Evolutionary conservation across 2,113 vertebrate species (phyloP).

Genomic region (Etheostoma spectabile): DNA sequence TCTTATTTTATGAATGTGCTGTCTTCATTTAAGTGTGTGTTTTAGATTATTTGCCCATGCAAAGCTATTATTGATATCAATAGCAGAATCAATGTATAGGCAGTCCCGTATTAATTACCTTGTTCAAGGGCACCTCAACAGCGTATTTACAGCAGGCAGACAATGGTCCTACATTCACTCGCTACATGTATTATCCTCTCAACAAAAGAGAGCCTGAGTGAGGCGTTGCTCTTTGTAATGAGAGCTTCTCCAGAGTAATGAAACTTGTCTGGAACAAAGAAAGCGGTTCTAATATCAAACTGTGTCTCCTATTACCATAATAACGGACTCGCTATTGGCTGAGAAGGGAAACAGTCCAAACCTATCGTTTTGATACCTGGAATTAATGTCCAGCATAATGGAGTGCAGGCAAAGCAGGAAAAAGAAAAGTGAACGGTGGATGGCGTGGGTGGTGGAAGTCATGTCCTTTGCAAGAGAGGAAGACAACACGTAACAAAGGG

Average conservation of each 20-base stretch:
- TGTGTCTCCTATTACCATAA: slow-evolving; percentile 68
- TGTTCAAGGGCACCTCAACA: slow-evolving; percentile 58
- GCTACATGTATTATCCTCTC: slow-evolving; percentile 51
- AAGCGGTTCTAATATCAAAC: slow-evolving; percentile 68
- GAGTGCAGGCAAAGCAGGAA: slow-evolving; percentile 33
- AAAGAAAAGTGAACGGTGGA: slow-evolving; percentile 1
- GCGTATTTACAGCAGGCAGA: slow-evolving; percentile 50
- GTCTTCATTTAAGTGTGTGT: not conserved
- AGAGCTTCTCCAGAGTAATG: slow-evolving; percentile 70
- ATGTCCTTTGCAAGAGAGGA: slow-evolving; percentile 2
- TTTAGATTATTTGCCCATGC: not conserved
- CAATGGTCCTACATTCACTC: slow-evolving; percentile 41
- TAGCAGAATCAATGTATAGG: not conserved
- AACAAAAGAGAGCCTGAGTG: slow-evolving; percentile 48
- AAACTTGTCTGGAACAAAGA: slow-evolving; percentile 73
- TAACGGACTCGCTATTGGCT: slow-evolving; percentile 74
- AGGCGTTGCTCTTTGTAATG: slow-evolving; percentile 62
- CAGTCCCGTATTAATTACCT: slow-evolving; percentile 37
- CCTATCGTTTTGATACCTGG: slow-evolving; percentile 51
- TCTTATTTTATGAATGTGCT: not conserved
- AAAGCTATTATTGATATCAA: not conserved
- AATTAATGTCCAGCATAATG: slow-evolving; percentile 63
- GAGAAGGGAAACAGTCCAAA: slow-evolving; percentile 48
- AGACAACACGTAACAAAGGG: slow-evolving; percentile 34
- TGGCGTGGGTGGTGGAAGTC: slow-evolving; percentile 41